phyloP scores from a whole-genome alignment of 2,888 invertebrate species.

The Tridacna crocea region DNA sequence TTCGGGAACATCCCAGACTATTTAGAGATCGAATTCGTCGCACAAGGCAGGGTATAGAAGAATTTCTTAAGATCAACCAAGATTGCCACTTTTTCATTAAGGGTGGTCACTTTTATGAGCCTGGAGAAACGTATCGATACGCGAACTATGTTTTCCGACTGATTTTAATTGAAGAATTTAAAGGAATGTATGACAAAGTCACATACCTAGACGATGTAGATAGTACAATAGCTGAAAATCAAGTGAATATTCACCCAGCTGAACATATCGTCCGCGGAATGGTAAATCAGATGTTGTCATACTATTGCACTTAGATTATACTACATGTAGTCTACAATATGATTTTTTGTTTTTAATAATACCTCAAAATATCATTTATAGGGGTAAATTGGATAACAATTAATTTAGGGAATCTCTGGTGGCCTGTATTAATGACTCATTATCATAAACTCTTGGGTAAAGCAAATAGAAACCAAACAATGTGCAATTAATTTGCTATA shows the following conservation, averaged over 20 bases:
- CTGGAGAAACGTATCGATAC: background rate
- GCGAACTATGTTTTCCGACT: background rate
- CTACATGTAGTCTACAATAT: too few species aligned
- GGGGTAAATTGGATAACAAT: too few species aligned
- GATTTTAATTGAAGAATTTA: slow-evolving; percentile 3
- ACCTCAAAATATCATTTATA: too few species aligned
- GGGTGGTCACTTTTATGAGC: background rate
- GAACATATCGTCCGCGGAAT: background rate
- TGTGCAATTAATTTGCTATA: too few species aligned
- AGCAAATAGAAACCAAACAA: too few species aligned
- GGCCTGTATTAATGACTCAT: too few species aligned
- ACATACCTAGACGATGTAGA: background rate
- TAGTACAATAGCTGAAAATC: background rate
- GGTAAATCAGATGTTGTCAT: slow-evolving; percentile 4
- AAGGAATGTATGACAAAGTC: background rate
- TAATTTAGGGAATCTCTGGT: too few species aligned
- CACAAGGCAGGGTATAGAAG: background rate
- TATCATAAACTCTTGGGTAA: too few species aligned
- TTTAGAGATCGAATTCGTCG: background rate
- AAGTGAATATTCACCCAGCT: background rate
- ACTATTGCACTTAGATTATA: background rate
- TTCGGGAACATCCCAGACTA: background rate
- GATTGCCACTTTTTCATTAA: background rate
- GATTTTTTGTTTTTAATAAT: too few species aligned
- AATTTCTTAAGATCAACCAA: background rate